phyloP scores from a whole-genome alignment of 1,140 invertebrate species.

The Cyrtorhinus lividipennis region DNA sequence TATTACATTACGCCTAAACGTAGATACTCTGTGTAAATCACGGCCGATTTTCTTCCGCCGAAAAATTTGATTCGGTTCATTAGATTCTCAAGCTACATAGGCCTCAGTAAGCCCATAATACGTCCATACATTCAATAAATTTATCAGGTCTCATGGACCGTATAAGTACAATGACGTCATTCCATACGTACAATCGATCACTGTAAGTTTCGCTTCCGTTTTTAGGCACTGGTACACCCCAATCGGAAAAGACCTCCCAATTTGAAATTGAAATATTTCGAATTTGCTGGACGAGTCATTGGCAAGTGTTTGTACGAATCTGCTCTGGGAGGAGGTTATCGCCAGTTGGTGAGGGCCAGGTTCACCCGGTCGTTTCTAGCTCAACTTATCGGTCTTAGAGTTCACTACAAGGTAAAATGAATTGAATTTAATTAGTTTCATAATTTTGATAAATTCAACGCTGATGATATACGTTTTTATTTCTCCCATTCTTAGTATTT shows the following conservation, averaged over 20 bases:
- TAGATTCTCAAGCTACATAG: no score
- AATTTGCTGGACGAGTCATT: slow-evolving; percentile 88
- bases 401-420: slow-evolving; percentile 65
- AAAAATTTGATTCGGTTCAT: no score
- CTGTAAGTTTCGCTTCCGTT: no score
- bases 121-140: no score
- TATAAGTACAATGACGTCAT: no score
- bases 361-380: slow-evolving; percentile 88
- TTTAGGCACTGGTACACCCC: slow-evolving; percentile 66
- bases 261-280: slow-evolving; percentile 75
- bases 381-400: slow-evolving; percentile 79
- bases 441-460: not conserved
- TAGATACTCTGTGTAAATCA: no score
- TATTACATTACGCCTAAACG: no score
- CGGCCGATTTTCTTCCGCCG: no score
- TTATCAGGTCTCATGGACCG: no score
- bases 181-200: no score
- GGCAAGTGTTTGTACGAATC: slow-evolving; percentile 88
- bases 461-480: not conserved
- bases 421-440: not conserved
- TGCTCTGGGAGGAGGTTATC: slow-evolving; percentile 69
- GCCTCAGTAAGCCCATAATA: no score
- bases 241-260: slow-evolving; percentile 57
- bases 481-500: slow-evolving; percentile 54
- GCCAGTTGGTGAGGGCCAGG: slow-evolving; percentile 74